These are phyloP conservation scores for Okapia johnstoni DNA, from an alignment of 2,113 vertebrate genomes.

Conservation along the genomic window DNA sequence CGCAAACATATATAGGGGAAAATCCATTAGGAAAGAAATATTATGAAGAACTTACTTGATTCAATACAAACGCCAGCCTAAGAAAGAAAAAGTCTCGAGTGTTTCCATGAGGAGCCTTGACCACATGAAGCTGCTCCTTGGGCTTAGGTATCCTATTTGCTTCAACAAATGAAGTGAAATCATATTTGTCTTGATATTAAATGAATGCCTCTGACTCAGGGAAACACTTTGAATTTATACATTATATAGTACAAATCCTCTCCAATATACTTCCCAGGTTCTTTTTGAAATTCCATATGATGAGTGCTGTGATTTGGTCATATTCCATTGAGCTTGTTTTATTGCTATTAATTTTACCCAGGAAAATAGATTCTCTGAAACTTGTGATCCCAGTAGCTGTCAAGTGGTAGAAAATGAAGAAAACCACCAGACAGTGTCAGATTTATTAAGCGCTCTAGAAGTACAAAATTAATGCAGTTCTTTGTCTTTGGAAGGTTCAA, in stretches of 20 bases:
- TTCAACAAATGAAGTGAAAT: constrained; percentile 50
- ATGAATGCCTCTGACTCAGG: background rate
- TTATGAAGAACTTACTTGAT: constrained; percentile 78
- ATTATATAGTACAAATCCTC: constrained; percentile 24
- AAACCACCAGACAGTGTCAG: constrained; percentile 84
- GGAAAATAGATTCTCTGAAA: constrained; percentile 80
- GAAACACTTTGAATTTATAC: background rate
- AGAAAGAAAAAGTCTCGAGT: constrained; percentile 62
- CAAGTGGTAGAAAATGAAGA: constrained; percentile 81
- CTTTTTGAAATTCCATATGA: constrained; percentile 68
- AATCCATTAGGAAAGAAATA: constrained; percentile 85
- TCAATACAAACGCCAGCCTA: constrained; percentile 76
- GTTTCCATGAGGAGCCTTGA: constrained; percentile 27
- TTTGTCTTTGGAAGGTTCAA: constrained; percentile 78
- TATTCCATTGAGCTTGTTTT: constrained; percentile 80
- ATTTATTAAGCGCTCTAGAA: constrained; percentile 82
- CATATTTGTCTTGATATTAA: constrained; percentile 62
- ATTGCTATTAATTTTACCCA: constrained; percentile 79
- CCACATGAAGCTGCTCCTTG: constrained; percentile 1
- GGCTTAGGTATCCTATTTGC: constrained; percentile 37
- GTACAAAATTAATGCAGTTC: constrained; percentile 81
- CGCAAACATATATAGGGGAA: constrained; percentile 69
- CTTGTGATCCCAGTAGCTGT: constrained; percentile 81
- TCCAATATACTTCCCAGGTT: constrained; percentile 19
- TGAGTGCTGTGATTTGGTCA: constrained; percentile 76